Percentiles rank a stretch among this genome's conserved stretches.
These are phyloP conservation scores for Epinephelus fuscoguttatus DNA, from an alignment of 2,113 vertebrate species.

Conservation along the genomic window DNA sequence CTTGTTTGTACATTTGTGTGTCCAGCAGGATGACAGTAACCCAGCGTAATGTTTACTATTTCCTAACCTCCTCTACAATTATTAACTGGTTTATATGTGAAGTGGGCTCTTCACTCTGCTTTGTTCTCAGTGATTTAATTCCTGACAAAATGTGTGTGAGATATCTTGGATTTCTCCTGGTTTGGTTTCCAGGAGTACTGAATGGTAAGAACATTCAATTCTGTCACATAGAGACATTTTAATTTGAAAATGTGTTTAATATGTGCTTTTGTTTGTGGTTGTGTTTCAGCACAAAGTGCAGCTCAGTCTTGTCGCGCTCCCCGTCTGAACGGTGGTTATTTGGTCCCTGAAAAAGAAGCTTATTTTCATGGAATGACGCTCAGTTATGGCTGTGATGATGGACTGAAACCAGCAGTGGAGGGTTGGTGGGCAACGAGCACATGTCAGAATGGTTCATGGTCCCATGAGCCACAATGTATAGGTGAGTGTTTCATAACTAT, in stretches of 20 bases:
- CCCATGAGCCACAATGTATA: constrained; percentile 47
- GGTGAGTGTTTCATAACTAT: constrained; percentile 43
- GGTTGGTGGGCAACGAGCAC: constrained; percentile 66
- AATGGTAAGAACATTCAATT: constrained; percentile 27
- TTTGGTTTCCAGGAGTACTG: constrained; percentile 21
- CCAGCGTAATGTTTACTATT: constrained; percentile 38
- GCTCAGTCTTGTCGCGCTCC: background rate
- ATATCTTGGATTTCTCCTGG: constrained; percentile 47
- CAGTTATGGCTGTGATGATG: constrained; percentile 35
- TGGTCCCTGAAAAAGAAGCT: background rate
- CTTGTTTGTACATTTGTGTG: background rate
- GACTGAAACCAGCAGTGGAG: constrained; percentile 44
- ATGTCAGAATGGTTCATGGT: constrained; percentile 57
- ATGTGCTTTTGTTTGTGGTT: background rate
- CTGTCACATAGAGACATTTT: background rate
- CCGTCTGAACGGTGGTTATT: background rate
- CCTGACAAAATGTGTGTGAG: constrained; percentile 35
- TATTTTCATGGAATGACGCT: rapidly evolving
- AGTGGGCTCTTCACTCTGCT: background rate
- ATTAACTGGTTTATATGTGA: constrained; percentile 32
- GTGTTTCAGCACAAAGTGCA: constrained; percentile 24
- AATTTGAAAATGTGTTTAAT: background rate
- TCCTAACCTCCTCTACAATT: constrained; percentile 18
- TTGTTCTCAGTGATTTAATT: background rate
- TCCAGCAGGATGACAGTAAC: background rate